Evolutionary conservation across 2,797 vertebrate genomes (phyloP).

Genomic region (Mormyrus proboscirostris): DNA sequence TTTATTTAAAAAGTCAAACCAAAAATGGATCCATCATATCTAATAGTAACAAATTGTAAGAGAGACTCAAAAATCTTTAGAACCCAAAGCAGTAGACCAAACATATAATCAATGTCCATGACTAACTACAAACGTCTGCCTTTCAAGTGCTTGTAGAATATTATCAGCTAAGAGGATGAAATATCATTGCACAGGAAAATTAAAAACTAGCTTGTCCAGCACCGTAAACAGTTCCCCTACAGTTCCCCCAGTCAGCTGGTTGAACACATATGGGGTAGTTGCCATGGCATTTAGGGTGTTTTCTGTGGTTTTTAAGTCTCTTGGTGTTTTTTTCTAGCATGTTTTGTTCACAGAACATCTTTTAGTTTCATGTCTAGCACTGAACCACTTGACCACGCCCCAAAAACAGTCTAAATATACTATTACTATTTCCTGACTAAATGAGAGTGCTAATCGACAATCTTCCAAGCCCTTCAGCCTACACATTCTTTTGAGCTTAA

Average conservation of each 20-base stretch:
- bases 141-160: neutral
- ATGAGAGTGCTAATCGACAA: neutral
- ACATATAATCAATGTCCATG: neutral
- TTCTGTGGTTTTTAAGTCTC: neutral
- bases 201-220: neutral
- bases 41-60: neutral
- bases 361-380: neutral
- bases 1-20: neutral
- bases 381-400: neutral
- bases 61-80: neutral
- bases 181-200: neutral
- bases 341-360: neutral
- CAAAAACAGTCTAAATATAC: neutral
- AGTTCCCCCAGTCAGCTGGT: neutral
- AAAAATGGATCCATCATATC: neutral
- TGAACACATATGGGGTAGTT: neutral
- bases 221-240: neutral
- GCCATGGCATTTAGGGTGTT: neutral
- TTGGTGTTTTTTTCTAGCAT: neutral
- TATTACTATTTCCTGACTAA: neutral
- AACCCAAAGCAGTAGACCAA: neutral
- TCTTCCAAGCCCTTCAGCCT: neutral
- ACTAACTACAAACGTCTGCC: neutral
- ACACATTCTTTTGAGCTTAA: no score
- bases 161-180: neutral